These are phyloP conservation scores for Sebastiscus tertius DNA, from an alignment of 2,797 vertebrate genomes.

Conservation along the genomic window DNA sequence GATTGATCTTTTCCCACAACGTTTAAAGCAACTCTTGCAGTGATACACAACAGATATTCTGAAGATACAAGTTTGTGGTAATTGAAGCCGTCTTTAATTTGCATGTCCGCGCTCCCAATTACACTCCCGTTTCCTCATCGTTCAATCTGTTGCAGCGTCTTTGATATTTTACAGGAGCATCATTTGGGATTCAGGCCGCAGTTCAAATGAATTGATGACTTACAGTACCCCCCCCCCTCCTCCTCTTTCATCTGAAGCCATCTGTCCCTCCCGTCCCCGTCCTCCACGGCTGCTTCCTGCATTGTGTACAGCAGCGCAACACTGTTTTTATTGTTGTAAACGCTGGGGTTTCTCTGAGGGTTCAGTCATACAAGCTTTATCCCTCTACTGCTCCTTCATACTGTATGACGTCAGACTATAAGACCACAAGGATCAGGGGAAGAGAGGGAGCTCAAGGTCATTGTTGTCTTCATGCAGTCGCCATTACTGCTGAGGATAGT, in stretches of 20 bases:
- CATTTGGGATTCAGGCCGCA: conserved; percentile 55
- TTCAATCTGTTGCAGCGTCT: conserved; percentile 64
- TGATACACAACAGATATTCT: neutral
- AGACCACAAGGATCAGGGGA: neutral
- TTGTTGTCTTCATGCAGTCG: neutral
- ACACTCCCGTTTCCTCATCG: conserved; percentile 24
- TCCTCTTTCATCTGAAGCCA: conserved; percentile 54
- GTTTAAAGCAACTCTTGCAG: neutral
- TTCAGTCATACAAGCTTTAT: neutral
- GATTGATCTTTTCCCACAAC: neutral
- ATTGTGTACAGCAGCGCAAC: neutral
- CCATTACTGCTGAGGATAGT: neutral
- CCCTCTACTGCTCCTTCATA: neutral
- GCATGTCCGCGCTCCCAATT: conserved; percentile 53
- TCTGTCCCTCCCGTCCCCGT: conserved; percentile 48
- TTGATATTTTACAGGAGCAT: conserved; percentile 58
- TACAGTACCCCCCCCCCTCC: neutral
- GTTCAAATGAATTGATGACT: conserved; percentile 56
- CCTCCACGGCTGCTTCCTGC: conserved; percentile 3
- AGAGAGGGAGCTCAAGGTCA: conserved; percentile 1
- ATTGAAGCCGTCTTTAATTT: conserved; percentile 34
- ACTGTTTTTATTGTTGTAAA: neutral
- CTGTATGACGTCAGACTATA: neutral
- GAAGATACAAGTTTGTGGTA: conserved; percentile 7
- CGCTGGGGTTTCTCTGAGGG: neutral